These are phyloP conservation scores for Megathymus violae DNA, from an alignment of 1,140 invertebrate species.

Conservation along the genomic window DNA sequence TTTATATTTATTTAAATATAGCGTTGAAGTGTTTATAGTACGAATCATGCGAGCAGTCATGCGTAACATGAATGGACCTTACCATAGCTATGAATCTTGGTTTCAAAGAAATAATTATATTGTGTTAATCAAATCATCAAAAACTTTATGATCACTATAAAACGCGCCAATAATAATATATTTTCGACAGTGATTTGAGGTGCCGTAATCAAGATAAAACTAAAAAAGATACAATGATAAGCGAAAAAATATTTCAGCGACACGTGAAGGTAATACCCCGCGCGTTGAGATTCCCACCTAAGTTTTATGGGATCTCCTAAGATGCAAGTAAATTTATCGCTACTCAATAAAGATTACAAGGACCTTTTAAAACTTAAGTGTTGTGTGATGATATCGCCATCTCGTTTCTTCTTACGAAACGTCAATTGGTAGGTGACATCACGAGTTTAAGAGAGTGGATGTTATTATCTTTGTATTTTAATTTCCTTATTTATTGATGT, in stretches of 20 bases:
- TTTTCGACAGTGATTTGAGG: no score
- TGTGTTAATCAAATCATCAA: no score
- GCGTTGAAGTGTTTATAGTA: no score
- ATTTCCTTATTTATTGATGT: not conserved
- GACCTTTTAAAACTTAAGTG: conserved; percentile 53
- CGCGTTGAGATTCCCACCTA: conserved; percentile 19
- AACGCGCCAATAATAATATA: no score
- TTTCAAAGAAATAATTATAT: no score
- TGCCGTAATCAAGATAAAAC: not conserved
- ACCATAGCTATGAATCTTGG: no score
- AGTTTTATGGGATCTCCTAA: conserved; percentile 16
- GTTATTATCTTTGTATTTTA: conserved; percentile 9
- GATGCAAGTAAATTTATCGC: conserved; percentile 54
- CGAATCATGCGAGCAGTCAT: no score
- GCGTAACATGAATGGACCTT: no score
- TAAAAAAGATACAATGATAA: not conserved
- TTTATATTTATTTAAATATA: no score
- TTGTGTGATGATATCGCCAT: conserved; percentile 47
- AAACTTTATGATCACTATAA: no score
- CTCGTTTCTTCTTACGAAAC: conserved; percentile 42
- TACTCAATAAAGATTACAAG: conserved; percentile 60
- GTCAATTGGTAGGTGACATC: conserved; percentile 27
- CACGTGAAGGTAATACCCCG: not conserved
- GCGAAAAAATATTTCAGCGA: conserved; percentile 7
- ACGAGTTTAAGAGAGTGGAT: conserved; percentile 6